Evolutionary conservation across 2,797 vertebrate species (phyloP), one percentile per base, ranked within the genome.

Genomic region (Dipus sagitta): DNA sequence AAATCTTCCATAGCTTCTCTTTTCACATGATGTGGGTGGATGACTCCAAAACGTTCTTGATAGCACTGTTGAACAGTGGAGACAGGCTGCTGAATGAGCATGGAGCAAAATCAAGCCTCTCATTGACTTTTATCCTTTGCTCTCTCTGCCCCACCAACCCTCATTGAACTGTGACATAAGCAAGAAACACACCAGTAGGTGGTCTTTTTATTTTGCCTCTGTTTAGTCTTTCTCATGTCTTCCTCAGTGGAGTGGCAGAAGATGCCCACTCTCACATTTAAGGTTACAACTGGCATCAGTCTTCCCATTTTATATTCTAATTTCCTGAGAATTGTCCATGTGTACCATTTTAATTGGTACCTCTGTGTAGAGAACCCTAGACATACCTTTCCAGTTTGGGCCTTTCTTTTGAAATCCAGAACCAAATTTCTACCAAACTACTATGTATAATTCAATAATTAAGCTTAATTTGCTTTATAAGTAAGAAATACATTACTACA

Each of bases 291-390:
- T 77, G 18, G 54, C 42, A 21, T 7, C 14, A 78, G 14, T 21
- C 15, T 9, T 38, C n/a, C 20, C 15, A 70, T 24, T 81, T 2
- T 62, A 20, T 26, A 79, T 79, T 62, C 62, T 70, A 76, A 42
- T 91, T 62, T 54, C 67, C 32, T 88, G 34, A 93, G 42, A 76
- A 88, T 13, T 34, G 42, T n/a, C 79, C 21, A 60, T 47, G 3
- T 72, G 32, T 47, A 34, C 24, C 76, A 42, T 87, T 89, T 96
- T 94, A 74, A 65, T 77, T 90, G 89, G n/a, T 81, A 83, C 3
- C 7, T 89, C 54, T 89, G 4, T 64, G 15, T 71, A 52, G 67
- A 75, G 86, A 58, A 82, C 52, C 8, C 38, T 65, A 62, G 24
- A 62, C 13, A 38, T 54, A 17, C 11, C 23, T 74, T 67, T 95